A percentile compares a stretch with the other conserved stretches of the same genome.
phyloP scores from a whole-genome alignment of 1,140 invertebrate species.

The Drosophila auraria region DNA sequence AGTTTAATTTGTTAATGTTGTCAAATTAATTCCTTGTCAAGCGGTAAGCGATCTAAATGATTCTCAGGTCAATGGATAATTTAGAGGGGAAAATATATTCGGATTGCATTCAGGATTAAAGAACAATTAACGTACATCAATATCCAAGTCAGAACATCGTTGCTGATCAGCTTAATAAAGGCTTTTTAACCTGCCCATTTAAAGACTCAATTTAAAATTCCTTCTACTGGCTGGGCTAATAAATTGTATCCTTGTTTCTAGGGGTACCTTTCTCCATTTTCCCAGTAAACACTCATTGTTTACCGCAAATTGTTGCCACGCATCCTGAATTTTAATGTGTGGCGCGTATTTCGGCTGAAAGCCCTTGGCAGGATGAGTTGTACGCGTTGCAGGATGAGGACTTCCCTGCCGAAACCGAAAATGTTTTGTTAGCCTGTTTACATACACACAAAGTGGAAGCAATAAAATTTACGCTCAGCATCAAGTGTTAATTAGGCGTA shows the following conservation, averaged over 20 bases:
- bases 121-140: not conserved
- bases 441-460: slow-evolving; percentile 68
- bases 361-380: slow-evolving; percentile 13
- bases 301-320: slow-evolving; percentile 64
- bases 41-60: slow-evolving; percentile 44
- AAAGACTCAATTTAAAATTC: not conserved
- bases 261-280: too few relatives aligned
- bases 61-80: slow-evolving; percentile 8
- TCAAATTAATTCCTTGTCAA: slow-evolving; percentile 84
- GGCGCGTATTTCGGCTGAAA: slow-evolving; percentile 20
- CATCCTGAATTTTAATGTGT: slow-evolving; percentile 79
- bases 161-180: not conserved
- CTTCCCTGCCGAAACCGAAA: slow-evolving; percentile 46
- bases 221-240: not conserved
- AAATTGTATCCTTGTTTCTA: slow-evolving; percentile 15
- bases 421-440: slow-evolving; percentile 67
- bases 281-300: not conserved
- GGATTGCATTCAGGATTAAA: not conserved
- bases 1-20: slow-evolving; percentile 85
- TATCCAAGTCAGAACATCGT: not conserved
- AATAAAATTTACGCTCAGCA: slow-evolving; percentile 73
- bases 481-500: slow-evolving; percentile 82
- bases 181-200: not conserved
- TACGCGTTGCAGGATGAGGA: slow-evolving; percentile 5
- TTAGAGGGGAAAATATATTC: not conserved